phyloP scores from a whole-genome alignment of 2,113 vertebrate species.

The Pteronura brasiliensis region DNA sequence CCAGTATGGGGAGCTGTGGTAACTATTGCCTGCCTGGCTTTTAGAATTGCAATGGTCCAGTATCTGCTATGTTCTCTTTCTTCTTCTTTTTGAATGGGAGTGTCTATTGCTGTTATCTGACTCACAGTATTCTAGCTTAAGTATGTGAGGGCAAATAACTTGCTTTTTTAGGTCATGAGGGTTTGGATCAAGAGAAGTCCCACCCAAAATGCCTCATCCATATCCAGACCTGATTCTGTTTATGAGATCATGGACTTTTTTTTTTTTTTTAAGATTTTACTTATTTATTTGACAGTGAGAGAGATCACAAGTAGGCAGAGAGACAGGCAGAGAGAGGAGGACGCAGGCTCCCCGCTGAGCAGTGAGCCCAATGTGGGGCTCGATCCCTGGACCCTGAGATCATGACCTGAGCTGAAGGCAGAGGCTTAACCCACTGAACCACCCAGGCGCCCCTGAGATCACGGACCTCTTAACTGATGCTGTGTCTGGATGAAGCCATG shows the following conservation, averaged over 20 bases:
- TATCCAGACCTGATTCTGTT: not conserved
- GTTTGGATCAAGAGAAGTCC: not conserved
- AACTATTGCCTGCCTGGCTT: not conserved
- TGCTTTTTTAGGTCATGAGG: not conserved
- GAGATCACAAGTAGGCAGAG: no score
- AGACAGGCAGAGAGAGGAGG: no score
- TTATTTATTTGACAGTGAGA: no score
- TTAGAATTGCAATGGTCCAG: not conserved
- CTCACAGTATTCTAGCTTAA: not conserved
- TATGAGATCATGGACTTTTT: not conserved
- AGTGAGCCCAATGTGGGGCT: no score
- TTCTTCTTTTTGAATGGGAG: not conserved
- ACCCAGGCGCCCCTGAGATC: not conserved
- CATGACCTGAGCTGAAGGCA: no score
- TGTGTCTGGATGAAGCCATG: not conserved
- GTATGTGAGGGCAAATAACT: not conserved
- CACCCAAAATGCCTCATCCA: not conserved
- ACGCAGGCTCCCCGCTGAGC: no score
- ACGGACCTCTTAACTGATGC: not conserved
- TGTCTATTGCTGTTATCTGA: not conserved
- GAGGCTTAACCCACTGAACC: no score
- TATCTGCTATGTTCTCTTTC: not conserved
- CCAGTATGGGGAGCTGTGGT: not conserved
- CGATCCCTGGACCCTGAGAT: no score
- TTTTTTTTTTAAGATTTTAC: no score